These are phyloP conservation scores for Uloborus diversus DNA, from an alignment of 1,140 invertebrate genomes.

Conservation along the genomic window DNA sequence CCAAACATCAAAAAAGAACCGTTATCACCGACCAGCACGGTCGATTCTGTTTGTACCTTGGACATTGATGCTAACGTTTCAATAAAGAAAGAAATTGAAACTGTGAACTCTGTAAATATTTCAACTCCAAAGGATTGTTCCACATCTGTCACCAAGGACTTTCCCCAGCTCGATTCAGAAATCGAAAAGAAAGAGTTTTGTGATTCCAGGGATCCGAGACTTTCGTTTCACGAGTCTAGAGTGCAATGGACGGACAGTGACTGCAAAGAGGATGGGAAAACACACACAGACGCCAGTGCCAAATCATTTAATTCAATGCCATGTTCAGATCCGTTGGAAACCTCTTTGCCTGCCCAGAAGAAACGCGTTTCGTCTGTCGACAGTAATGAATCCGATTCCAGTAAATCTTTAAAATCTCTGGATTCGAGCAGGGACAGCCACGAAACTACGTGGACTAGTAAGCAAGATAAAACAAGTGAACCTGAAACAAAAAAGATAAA, in stretches of 20 bases:
- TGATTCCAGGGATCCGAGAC: constrained; percentile 32
- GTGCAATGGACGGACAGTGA: constrained; percentile 36
- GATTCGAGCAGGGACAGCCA: constrained; percentile 47
- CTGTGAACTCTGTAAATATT: constrained; percentile 29
- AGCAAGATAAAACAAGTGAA: constrained; percentile 66
- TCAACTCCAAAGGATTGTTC: constrained; percentile 1
- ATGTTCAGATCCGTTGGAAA: constrained; percentile 9
- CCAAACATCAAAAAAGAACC: constrained; percentile 42
- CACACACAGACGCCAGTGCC: constrained; percentile 28
- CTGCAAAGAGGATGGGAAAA: constrained; percentile 38
- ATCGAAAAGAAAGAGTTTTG: constrained; percentile 44
- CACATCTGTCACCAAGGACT: constrained; percentile 32
- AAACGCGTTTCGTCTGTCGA: constrained; percentile 75
- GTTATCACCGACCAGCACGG: constrained; percentile 31
- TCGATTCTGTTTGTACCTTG: constrained; percentile 30
- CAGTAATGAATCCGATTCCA: constrained; percentile 68
- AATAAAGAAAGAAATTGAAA: constrained; percentile 17
- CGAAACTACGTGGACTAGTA: constrained; percentile 34
- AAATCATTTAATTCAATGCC: constrained; percentile 30
- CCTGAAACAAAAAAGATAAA: constrained; percentile 76
- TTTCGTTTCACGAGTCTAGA: constrained; percentile 26
- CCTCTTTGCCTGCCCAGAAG: constrained; percentile 44
- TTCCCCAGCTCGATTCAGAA: constrained; percentile 22
- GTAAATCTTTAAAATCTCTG: constrained; percentile 48
- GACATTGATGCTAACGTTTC: constrained; percentile 30